phyloP scores from a whole-genome alignment of 2,888 invertebrate species.

The Callyntrura sp. region DNA sequence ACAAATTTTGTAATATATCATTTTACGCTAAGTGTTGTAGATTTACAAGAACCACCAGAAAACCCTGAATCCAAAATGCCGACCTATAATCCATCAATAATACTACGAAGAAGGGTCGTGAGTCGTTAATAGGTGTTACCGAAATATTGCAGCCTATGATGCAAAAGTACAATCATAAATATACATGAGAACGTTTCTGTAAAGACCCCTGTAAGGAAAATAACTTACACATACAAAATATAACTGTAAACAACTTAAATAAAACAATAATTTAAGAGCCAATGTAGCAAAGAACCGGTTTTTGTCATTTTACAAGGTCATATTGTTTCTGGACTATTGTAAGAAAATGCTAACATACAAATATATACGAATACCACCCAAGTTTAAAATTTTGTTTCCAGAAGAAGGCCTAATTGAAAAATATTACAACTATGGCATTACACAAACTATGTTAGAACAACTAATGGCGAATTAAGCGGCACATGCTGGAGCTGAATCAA shows the following conservation, averaged over 20 bases:
- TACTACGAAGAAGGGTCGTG: constrained; percentile 63
- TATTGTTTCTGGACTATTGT: too few species aligned
- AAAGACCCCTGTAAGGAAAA: constrained; percentile 58
- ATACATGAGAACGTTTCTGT: constrained; percentile 56
- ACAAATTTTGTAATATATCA: constrained; percentile 15
- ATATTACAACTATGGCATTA: background rate
- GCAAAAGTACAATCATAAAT: too few species aligned
- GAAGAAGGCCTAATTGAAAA: background rate
- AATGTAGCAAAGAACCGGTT: background rate
- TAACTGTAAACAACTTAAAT: too few species aligned
- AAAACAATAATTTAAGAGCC: too few species aligned
- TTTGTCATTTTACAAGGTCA: too few species aligned
- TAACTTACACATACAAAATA: too few species aligned
- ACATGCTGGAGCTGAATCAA: constrained; percentile 72
- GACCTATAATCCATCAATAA: constrained; percentile 43
- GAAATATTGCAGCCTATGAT: too few species aligned
- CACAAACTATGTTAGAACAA: background rate
- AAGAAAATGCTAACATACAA: background rate
- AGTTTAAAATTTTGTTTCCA: too few species aligned
- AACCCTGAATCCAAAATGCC: constrained; percentile 34
- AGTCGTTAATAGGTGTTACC: constrained; percentile 17
- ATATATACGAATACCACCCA: background rate
- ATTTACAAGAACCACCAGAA: too few species aligned
- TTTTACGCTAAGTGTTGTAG: background rate
- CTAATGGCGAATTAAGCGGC: constrained; percentile 20